Percentiles rank a stretch among this genome's conserved stretches.
Evolutionary conservation across 1,140 invertebrate genomes (phyloP).

Genomic region (Melipona quadrifasciata): DNA sequence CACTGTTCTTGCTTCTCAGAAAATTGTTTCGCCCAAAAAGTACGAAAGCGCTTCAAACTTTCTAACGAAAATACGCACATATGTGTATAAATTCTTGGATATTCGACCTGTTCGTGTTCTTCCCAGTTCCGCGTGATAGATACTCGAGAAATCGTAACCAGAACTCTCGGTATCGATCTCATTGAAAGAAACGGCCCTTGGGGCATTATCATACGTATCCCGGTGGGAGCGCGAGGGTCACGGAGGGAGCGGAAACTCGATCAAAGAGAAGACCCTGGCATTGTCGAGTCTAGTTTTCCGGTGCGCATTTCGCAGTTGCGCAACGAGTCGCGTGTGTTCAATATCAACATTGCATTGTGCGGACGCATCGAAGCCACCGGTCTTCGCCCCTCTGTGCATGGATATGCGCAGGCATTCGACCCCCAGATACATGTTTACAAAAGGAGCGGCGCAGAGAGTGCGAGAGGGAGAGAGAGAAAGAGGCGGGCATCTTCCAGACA

Average conservation of each 20-base stretch:
- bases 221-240: background rate
- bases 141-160: background rate
- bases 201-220: slow-evolving; percentile 40
- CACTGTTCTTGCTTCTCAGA: too few species aligned
- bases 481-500: slow-evolving; percentile 65
- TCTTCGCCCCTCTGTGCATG: slow-evolving; percentile 7
- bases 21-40: too few species aligned
- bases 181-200: background rate
- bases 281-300: slow-evolving; percentile 47
- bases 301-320: slow-evolving; percentile 62
- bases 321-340: slow-evolving; percentile 62
- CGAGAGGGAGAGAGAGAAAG: too few species aligned
- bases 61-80: too few species aligned
- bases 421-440: slow-evolving; percentile 65
- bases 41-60: too few species aligned
- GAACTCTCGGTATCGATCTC: background rate
- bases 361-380: slow-evolving; percentile 42
- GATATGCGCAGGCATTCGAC: slow-evolving; percentile 53
- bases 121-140: too few species aligned
- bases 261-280: slow-evolving; percentile 19
- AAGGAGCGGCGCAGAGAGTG: slow-evolving; percentile 41
- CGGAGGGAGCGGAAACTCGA: background rate
- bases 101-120: too few species aligned
- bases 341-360: slow-evolving; percentile 73
- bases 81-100: too few species aligned